Base-by-base conservation (phyloP, 23 tunicate genomes). In the Ascidia mentula region DNA sequence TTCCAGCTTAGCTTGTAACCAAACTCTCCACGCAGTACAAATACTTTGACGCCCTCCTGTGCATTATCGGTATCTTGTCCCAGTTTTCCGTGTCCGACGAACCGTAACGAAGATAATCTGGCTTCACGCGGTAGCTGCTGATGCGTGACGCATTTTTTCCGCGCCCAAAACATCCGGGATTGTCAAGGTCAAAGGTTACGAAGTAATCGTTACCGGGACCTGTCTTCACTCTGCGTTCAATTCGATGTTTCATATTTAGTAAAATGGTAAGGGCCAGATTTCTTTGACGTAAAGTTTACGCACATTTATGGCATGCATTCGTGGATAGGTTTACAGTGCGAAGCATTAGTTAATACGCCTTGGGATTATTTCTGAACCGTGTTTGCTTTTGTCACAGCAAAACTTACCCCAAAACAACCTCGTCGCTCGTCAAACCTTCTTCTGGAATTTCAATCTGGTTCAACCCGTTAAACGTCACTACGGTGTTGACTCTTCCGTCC, bases 141-240 rank as follows among this genome's bases (percentile, higher is more conserved):
- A 32, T 32, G 13, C 74, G 74, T 3, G 74, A 32, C 74, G 32
- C 5, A 36, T 3, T 9, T 32, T 33, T 32, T 3, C 74, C 39
- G 74, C 40, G 39, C 7, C 31, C 30, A n/a, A 32, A 77, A 46
- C 81, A 77, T 70, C 83, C 89, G 6, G 83, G 78, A 72, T 46
- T 85, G 24, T 71, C 74, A 6, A 85, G 36, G n/a, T 83, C 70
- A 40, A 85, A 85, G 32, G 89, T 85, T 0, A 85, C 59, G 53
- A 85, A 85, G 73, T 79, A 79, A 46, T 85, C 89, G 8, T 12
- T 46, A 18, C 84, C 84, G 33, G 34, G 77, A 22, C 69, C 79
- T 26, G 89, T 76, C 32, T 85, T 72, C 34, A 85, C 83, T 13
- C 89, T 85, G 83, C 15, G n/a, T n/a, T n/a, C n/a, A n/a, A n/a